Base-by-base conservation (phyloP, 2,797 vertebrate species). In the Natrix natrix region DNA sequence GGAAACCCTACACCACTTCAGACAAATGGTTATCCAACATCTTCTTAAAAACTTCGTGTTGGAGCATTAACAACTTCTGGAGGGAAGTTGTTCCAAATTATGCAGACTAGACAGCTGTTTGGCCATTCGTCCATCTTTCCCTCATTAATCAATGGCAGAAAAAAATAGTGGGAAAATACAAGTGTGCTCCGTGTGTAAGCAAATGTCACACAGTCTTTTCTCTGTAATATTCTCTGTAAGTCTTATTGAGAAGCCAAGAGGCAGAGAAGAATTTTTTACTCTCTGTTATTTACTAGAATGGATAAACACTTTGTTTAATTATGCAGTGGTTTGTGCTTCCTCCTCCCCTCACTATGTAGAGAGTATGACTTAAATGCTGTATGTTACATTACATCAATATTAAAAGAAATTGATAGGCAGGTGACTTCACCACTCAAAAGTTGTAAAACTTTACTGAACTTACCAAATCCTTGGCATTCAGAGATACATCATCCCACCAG, bases 401-500 rank as follows among this genome's bases (percentile, higher is more conserved):
- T 52, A 86, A 61, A 91, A 52, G 7, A 37, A 59, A 48, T 28
- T 86, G 69, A 48, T 61, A 60, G 17, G 32, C 66, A 57, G 7
- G 6, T 48, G 74, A 43, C 20, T 43, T 78, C 74, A 78, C 20
- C 37, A 78, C 74, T 48, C 37, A 48, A 78, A 48, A 11, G 8
- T 11, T 78, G 37, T 43, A 48, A 10, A 56, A 37, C 56, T 48
- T 87, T 55, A 12, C 56, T 87, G 93, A 93, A 98, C 98, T 98
- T 97, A 99, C 98, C 97, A 99, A 98, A 95, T 99, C 98, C 97
- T 99, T 99, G 95, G 98, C 98, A 92, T 99, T 99, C 93, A 98
- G 97, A 94, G 98, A 99, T 26, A 98, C 98, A 88, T 98, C 98
- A 97, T 99, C 98, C 98, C 98, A 99, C 98, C 98, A 99, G 95